A percentile compares a stretch with the other conserved stretches of the same genome.
phyloP scores from a whole-genome alignment of 2,113 vertebrate species.

The Phaethon lepturus region DNA sequence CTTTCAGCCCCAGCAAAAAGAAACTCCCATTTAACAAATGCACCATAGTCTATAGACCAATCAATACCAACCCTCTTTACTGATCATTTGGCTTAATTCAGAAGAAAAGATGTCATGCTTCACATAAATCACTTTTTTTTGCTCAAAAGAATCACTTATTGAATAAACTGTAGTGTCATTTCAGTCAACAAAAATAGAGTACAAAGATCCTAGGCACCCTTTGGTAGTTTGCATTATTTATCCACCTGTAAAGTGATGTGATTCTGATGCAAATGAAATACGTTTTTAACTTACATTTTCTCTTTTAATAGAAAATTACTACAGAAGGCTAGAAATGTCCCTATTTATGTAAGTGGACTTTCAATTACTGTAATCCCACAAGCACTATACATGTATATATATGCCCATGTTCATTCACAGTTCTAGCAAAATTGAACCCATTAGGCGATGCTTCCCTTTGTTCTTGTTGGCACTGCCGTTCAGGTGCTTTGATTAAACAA shows the following conservation, averaged over 20 bases:
- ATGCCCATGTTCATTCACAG: neutral
- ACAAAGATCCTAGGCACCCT: neutral
- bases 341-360: slow-evolving; percentile 43
- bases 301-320: slow-evolving; percentile 48
- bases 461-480: slow-evolving; percentile 11
- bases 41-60: slow-evolving; percentile 20
- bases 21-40: slow-evolving; percentile 12
- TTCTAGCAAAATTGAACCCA: neutral
- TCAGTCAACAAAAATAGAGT: slow-evolving; percentile 8
- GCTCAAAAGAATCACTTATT: neutral
- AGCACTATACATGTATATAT: neutral
- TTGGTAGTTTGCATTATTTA: slow-evolving; percentile 42
- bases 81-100: slow-evolving; percentile 32
- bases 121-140: slow-evolving; percentile 16
- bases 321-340: slow-evolving; percentile 20
- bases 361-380: slow-evolving; percentile 21
- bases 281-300: slow-evolving; percentile 22
- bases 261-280: slow-evolving; percentile 43
- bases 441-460: neutral
- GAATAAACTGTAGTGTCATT: neutral
- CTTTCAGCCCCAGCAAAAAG: neutral
- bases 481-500: slow-evolving; percentile 23
- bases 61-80: slow-evolving; percentile 25
- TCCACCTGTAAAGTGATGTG: slow-evolving; percentile 27
- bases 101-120: slow-evolving; percentile 38